These are phyloP conservation scores for Dugesia japonica DNA, from an alignment of 2,888 invertebrate genomes.

Conservation along the genomic window DNA sequence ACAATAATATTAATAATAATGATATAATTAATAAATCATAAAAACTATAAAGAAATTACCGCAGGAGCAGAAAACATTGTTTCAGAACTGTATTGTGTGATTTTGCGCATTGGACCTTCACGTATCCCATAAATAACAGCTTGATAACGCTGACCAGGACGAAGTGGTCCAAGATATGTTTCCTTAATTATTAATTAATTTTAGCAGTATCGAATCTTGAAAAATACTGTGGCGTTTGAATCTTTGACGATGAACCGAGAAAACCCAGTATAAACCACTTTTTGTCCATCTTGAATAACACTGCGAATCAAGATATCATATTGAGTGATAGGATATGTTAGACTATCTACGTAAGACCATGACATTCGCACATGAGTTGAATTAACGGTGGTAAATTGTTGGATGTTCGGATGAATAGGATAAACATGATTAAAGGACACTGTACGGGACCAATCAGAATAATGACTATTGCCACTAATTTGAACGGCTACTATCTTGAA, in stretches of 20 bases:
- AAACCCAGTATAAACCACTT: background rate
- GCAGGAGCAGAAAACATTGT: background rate
- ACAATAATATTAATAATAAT: background rate
- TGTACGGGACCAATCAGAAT: background rate
- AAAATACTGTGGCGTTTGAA: background rate
- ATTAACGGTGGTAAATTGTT: background rate
- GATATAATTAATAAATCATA: no score
- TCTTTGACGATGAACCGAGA: background rate
- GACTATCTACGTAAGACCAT: background rate
- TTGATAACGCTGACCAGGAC: constrained; percentile 20
- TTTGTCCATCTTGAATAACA: background rate
- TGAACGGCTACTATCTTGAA: background rate
- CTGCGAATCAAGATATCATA: background rate
- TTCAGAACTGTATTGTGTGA: constrained; percentile 21
- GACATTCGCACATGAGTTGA: background rate
- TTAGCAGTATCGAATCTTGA: background rate
- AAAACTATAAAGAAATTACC: background rate
- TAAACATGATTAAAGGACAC: background rate
- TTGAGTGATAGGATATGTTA: background rate
- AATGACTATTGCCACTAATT: background rate
- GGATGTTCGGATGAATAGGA: background rate
- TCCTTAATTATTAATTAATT: background rate
- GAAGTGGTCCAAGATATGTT: background rate
- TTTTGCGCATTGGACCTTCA: background rate
- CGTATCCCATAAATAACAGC: constrained; percentile 21